Percentiles rank a stretch among this genome's conserved stretches.
Conservation (phyloP, 2,888 invertebrate genomes). For the Xestia rhomboidea region DNA sequence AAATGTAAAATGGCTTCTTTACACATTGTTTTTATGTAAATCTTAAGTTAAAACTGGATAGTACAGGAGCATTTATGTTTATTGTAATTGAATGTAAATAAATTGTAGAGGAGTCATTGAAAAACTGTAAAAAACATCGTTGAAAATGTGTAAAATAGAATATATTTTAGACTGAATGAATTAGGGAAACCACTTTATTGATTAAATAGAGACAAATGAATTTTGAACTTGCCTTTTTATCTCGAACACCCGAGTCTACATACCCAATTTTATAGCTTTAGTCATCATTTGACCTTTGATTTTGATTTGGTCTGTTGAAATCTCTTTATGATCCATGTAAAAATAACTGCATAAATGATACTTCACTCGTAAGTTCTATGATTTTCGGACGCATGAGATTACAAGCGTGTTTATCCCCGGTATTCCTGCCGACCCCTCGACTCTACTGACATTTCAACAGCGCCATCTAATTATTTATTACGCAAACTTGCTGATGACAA, state of each 20-base stretch:
- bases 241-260: neutral
- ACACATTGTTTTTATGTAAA: slow-evolving; percentile 9
- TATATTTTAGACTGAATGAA: slow-evolving; percentile 48
- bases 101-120: slow-evolving; percentile 23
- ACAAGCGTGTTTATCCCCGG: no score
- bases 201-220: slow-evolving; percentile 47
- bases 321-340: neutral
- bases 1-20: slow-evolving; percentile 8
- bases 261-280: neutral
- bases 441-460: neutral
- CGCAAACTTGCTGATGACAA: neutral
- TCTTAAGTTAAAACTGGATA: slow-evolving; percentile 13
- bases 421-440: neutral
- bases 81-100: slow-evolving; percentile 30
- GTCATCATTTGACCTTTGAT: neutral
- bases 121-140: slow-evolving; percentile 11
- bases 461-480: slow-evolving; percentile 13
- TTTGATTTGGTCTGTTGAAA: neutral
- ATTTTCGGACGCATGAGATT: neutral
- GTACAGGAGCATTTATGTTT: slow-evolving; percentile 29
- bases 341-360: neutral
- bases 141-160: slow-evolving; percentile 14
- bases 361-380: neutral
- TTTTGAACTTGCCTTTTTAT: slow-evolving; percentile 32
- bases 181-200: slow-evolving; percentile 41